phyloP scores from a whole-genome alignment of 2,113 vertebrate species.

The Aspiorhynchus laticeps region DNA sequence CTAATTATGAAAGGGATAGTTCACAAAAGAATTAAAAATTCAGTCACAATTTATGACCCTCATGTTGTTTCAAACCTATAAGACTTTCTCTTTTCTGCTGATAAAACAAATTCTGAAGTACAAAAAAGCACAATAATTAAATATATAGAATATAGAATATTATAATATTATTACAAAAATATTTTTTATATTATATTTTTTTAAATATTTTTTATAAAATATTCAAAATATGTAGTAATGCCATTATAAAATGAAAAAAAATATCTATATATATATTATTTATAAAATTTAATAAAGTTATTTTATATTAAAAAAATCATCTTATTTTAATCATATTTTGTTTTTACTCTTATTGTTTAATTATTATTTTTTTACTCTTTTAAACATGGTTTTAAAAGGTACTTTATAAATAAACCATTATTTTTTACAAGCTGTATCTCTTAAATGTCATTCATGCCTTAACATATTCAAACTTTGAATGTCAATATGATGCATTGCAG shows the following conservation, averaged over 20 bases:
- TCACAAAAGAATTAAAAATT: background rate
- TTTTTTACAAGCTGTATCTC: background rate
- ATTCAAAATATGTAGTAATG: too few relatives aligned
- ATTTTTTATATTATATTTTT: too few relatives aligned
- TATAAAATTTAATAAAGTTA: too few relatives aligned
- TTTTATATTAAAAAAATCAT: too few relatives aligned
- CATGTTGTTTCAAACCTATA: background rate
- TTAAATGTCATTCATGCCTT: background rate
- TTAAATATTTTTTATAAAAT: too few relatives aligned
- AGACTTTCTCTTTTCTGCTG: background rate
- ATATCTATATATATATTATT: too few relatives aligned
- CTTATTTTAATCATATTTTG: background rate
- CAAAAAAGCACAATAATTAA: too few relatives aligned
- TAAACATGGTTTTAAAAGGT: background rate
- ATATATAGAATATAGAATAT: too few relatives aligned
- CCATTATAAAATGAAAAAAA: too few relatives aligned
- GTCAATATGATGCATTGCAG: background rate
- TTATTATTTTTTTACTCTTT: background rate
- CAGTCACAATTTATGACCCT: background rate
- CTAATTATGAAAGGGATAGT: conserved; percentile 15
- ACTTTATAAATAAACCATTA: background rate
- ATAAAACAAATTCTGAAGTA: too few relatives aligned
- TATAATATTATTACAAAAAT: too few relatives aligned
- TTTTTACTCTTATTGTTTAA: background rate
- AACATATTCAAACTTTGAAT: background rate